phyloP scores from a whole-genome alignment of 1,140 invertebrate species.

The Aleiodes sp. region DNA sequence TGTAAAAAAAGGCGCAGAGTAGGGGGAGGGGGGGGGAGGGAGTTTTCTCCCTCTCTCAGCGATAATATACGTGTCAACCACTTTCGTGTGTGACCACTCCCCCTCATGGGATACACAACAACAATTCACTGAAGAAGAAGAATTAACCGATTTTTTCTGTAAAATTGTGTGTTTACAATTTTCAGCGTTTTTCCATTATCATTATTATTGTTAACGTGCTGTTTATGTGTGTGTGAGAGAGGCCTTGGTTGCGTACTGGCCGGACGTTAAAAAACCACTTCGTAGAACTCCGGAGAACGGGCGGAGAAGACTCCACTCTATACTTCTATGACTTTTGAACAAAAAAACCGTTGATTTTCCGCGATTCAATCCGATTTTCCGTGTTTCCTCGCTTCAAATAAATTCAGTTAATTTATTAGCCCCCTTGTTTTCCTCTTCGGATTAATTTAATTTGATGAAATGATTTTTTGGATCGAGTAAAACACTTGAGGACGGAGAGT shows the following conservation, averaged over 20 bases:
- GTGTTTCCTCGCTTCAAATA: not conserved
- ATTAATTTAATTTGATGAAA: not conserved
- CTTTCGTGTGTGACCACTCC: constrained; percentile 9
- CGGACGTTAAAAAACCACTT: constrained; percentile 28
- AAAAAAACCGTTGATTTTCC: no score
- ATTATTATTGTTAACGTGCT: no score
- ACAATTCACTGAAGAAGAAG: not conserved
- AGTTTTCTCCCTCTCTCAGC: not conserved
- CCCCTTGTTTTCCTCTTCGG: no score
- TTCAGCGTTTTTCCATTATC: no score
- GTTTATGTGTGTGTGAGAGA: no score
- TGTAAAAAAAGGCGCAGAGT: not conserved
- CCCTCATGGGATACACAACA: not conserved
- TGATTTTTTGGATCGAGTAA: no score
- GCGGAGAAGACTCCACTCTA: constrained; percentile 8
- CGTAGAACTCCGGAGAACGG: constrained; percentile 32
- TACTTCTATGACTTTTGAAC: no score
- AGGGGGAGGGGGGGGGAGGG: not conserved
- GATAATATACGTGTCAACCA: constrained; percentile 10
- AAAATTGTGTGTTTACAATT: not conserved
- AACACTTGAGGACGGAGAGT: constrained; percentile 6
- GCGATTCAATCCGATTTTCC: no score
- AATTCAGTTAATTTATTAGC: no score
- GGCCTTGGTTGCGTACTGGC: not conserved
- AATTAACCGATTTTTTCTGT: not conserved